Evolutionary conservation across 2,888 invertebrate genomes (phyloP).

Genomic region (Tiliacea citrago): DNA sequence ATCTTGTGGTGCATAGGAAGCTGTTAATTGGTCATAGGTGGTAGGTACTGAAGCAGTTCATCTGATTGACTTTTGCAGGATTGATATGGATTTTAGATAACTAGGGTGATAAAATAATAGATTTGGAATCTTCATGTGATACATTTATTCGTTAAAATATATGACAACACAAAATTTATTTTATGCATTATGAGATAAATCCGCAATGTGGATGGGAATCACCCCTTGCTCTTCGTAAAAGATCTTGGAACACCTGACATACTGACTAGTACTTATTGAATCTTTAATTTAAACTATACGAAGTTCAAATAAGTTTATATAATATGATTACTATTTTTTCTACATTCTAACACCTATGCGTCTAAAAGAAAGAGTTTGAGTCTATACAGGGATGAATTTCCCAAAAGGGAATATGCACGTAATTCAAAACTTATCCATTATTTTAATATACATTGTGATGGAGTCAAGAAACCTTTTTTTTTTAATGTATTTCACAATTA

Average conservation of each 20-base stretch:
- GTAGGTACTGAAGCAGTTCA: background rate
- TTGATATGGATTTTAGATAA: background rate
- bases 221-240: conserved; percentile 21
- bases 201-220: conserved; percentile 7
- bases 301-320: conserved; percentile 44
- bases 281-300: conserved; percentile 41
- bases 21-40: background rate
- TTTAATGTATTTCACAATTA: too few species aligned
- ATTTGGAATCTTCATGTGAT: conserved; percentile 41
- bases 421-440: too few species aligned
- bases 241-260: conserved; percentile 27
- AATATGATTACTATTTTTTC: conserved; percentile 32
- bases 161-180: conserved; percentile 44
- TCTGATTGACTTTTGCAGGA: background rate
- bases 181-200: conserved; percentile 28
- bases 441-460: too few species aligned
- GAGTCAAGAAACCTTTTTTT: too few species aligned
- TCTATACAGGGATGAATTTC: conserved; percentile 12
- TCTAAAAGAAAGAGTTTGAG: conserved; percentile 29
- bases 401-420: too few species aligned
- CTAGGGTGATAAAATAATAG: conserved; percentile 51
- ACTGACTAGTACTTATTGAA: conserved; percentile 53
- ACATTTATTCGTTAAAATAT: conserved; percentile 49
- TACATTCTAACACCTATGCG: conserved; percentile 40
- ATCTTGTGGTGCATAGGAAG: background rate